Evolutionary conservation across 2,113 vertebrate genomes (phyloP).

Genomic region (Mystacornis crossleyi): DNA sequence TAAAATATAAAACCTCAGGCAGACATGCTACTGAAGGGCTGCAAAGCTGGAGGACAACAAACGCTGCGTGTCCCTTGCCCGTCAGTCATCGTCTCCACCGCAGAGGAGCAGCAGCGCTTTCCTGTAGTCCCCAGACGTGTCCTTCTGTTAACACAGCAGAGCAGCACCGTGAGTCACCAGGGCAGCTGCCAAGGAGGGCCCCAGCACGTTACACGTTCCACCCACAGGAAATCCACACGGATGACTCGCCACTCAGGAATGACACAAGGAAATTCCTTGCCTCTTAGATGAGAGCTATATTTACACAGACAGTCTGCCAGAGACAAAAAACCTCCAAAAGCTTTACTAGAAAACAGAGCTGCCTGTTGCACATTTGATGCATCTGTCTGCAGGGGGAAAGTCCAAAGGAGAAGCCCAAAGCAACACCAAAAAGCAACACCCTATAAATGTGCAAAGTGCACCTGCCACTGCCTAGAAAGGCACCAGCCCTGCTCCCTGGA

Average conservation of each 20-base stretch:
- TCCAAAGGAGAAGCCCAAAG: background rate
- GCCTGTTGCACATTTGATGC: background rate
- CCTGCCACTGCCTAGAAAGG: background rate
- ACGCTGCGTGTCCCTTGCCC: background rate
- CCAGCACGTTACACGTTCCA: background rate
- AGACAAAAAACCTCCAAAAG: background rate
- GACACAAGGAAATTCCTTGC: background rate
- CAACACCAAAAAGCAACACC: background rate
- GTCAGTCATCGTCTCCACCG: conserved; percentile 85
- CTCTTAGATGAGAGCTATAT: background rate
- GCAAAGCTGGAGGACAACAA: background rate
- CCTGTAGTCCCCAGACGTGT: conserved; percentile 91
- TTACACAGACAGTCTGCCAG: background rate
- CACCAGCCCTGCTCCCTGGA: background rate
- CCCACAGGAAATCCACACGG: background rate
- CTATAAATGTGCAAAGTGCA: background rate
- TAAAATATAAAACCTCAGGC: background rate
- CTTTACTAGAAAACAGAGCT: background rate
- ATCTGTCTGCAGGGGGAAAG: background rate
- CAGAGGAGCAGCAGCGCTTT: conserved; percentile 90
- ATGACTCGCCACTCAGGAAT: background rate
- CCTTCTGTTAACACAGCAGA: conserved; percentile 79
- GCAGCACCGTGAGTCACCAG: conserved; percentile 38
- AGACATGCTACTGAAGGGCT: background rate
- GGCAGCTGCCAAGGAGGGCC: background rate